Evolutionary conservation across 2,888 invertebrate species (phyloP).

Genomic region (Smittia aterrima): DNA sequence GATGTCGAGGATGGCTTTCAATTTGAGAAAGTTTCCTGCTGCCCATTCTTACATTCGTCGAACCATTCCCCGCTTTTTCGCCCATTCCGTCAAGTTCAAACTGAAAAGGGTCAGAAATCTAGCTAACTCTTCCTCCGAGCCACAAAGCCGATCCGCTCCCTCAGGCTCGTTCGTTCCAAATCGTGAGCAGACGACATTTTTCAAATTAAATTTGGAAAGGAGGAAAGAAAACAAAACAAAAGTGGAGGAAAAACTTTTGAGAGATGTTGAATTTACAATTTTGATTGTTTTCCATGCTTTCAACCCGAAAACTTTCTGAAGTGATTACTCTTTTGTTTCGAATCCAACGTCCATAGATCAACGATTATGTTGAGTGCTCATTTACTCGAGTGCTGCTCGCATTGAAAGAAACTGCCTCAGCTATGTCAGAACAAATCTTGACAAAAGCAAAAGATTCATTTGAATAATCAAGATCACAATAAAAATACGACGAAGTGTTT

Average conservation of each 20-base stretch:
- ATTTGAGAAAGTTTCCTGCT: constrained; percentile 4
- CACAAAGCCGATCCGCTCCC: neutral
- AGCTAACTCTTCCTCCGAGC: neutral
- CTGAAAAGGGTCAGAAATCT: constrained; percentile 11
- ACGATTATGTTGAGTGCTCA: neutral
- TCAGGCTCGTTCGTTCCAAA: neutral
- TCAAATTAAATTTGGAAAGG: constrained; percentile 4
- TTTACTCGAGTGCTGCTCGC: neutral
- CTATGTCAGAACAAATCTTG: no score
- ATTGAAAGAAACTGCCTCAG: neutral
- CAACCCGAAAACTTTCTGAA: neutral
- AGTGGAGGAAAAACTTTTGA: neutral
- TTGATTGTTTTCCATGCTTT: constrained; percentile 29
- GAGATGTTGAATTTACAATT: constrained; percentile 27
- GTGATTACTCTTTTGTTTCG: constrained; percentile 19
- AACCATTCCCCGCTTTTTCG: neutral
- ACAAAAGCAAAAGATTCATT: neutral
- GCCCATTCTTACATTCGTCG: neutral
- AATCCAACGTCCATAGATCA: neutral
- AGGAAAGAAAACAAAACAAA: neutral
- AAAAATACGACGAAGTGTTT: constrained; percentile 21
- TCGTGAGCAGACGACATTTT: constrained; percentile 10
- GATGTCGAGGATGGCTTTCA: constrained; percentile 3
- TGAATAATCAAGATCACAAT: constrained; percentile 28
- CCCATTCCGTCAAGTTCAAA: neutral